These are phyloP conservation scores for Popillia japonica DNA, from an alignment of 1,140 invertebrate genomes.

Conservation along the genomic window DNA sequence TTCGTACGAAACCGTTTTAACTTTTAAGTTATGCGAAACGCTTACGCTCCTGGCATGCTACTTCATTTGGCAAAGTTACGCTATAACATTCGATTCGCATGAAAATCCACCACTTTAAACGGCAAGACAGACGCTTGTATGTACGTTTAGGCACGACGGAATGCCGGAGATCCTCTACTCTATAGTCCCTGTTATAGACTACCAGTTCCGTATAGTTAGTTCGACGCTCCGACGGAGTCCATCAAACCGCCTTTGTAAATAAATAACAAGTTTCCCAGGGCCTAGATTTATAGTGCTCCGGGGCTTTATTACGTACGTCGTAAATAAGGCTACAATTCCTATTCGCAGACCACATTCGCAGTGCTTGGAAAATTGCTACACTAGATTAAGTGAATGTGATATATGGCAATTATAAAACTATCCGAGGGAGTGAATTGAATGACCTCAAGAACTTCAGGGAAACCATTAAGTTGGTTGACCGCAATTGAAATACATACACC, in stretches of 20 bases:
- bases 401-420: constrained; percentile 40
- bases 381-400: constrained; percentile 36
- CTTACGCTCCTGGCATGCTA: neutral
- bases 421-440: constrained; percentile 27
- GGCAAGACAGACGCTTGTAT: neutral
- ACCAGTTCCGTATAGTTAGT: neutral
- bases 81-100: constrained; percentile 36
- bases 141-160: neutral
- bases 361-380: constrained; percentile 24
- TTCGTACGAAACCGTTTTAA: neutral
- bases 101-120: constrained; percentile 27
- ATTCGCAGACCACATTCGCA: constrained; percentile 31
- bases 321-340: constrained; percentile 38
- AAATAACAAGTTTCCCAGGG: constrained; percentile 37
- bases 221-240: constrained; percentile 24
- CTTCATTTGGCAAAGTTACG: constrained; percentile 6
- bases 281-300: constrained; percentile 29
- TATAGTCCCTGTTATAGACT: neutral
- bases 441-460: neutral
- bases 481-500: no score
- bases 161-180: neutral
- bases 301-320: constrained; percentile 39
- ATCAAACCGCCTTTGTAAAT: constrained; percentile 36
- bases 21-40: constrained; percentile 15
- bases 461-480: neutral